Evolutionary conservation across 2,113 vertebrate genomes (phyloP), one percentile per base, ranked within the genome.

Genomic region (Acanthisitta chloris): DNA sequence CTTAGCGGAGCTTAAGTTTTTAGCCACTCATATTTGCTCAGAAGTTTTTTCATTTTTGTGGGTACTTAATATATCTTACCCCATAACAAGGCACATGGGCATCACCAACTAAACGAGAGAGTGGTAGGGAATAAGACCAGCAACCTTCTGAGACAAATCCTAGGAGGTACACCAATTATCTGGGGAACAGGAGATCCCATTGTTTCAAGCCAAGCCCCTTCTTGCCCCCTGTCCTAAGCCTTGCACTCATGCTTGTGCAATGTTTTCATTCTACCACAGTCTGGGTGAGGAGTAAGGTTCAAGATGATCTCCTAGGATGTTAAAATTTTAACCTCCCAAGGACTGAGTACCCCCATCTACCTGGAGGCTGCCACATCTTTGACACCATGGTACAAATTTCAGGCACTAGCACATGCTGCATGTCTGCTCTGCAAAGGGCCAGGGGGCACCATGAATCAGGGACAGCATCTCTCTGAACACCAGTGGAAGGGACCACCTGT

Each of bases 391-490:
- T 21, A 26, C 17, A 34, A 81, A 87, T 29, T 74, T 26, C 23
- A 52, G 38, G 40, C 62, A 55, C 17, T 4, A 59, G 58, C 24
- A 76, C 1, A 0, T 8, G 16, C 43, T 76, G 42, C 21, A 62
- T 12, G 14, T 81, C 70, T 70, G 61, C 70, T 59, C 52, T 57
- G 40, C 51, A 81, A 48, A 81, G 19, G 43, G 29, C 31, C 34
- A 24, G 51, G 14, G 33, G 48, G 42, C 58, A 46, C 6, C 0
- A 3, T 2, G 8, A 24, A 4, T 6, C 4, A 14, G 20, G 55
- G 12, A 38, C 33, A 10, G 54, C 4, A 14, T 31, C 8, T 17
- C 42, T 25, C 23, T 45, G 29, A 70, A 14, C 33, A 54, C 26
- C 20, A 2, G 0, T 18, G 14, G 66, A 74, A 48, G 14, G 28